A percentile compares a stretch with the other conserved stretches of the same genome.
These are phyloP conservation scores for Seriola rivoliana DNA, from an alignment of 2,113 vertebrate species.

Conservation along the genomic window DNA sequence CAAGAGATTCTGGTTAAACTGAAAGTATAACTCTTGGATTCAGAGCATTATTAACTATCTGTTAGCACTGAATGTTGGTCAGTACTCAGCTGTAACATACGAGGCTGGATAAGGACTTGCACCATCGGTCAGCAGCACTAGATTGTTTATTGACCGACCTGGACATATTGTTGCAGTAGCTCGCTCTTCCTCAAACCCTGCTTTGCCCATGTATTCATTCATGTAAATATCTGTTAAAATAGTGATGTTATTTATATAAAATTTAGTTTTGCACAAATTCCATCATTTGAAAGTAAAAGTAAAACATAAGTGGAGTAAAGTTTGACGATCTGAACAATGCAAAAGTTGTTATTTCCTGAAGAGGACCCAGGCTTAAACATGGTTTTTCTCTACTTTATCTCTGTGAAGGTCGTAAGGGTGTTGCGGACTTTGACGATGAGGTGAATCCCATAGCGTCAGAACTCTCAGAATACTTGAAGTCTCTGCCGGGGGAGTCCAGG, in stretches of 20 bases:
- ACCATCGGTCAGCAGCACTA: background rate
- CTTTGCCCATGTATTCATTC: too few relatives aligned
- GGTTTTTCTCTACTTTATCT: background rate
- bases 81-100: background rate
- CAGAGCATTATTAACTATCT: too few relatives aligned
- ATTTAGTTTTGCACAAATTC: too few relatives aligned
- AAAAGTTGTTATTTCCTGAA: background rate
- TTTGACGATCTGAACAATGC: background rate
- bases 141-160: too few relatives aligned
- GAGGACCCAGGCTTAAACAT: background rate
- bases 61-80: background rate
- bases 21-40: background rate
- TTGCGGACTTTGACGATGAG: constrained; percentile 58
- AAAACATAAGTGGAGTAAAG: background rate
- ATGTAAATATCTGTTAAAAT: too few relatives aligned
- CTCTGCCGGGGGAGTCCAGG: constrained; percentile 69
- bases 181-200: too few relatives aligned
- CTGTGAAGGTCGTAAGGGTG: constrained; percentile 60
- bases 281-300: background rate
- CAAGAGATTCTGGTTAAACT: background rate
- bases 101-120: background rate
- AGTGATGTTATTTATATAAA: too few relatives aligned
- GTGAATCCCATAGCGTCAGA: constrained; percentile 50
- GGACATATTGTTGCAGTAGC: too few relatives aligned
- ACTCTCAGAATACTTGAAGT: constrained; percentile 72